Percentiles rank a stretch among this genome's conserved stretches.
These are phyloP conservation scores for Anabacerthia variegaticeps DNA, from an alignment of 2,797 vertebrate species.

Conservation along the genomic window DNA sequence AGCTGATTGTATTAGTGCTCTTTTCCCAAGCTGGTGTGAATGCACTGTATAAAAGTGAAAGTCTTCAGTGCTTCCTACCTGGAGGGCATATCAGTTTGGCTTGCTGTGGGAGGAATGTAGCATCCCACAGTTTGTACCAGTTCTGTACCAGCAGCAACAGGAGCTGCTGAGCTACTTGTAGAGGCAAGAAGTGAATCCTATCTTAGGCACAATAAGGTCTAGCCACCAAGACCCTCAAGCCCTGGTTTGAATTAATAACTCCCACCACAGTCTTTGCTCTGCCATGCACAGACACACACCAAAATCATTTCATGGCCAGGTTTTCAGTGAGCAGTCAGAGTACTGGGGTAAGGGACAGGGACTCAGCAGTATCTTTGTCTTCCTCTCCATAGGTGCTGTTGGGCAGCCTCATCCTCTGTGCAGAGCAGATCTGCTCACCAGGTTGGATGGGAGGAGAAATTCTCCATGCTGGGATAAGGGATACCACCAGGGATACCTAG, in stretches of 20 bases:
- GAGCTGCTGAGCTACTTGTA: neutral
- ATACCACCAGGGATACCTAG: fast-evolving
- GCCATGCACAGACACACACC: neutral
- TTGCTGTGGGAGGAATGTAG: neutral
- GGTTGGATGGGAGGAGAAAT: neutral
- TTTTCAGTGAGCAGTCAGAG: fast-evolving
- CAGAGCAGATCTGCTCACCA: neutral
- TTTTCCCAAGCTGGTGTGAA: neutral
- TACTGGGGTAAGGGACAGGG: neutral
- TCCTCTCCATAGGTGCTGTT: neutral
- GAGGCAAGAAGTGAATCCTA: neutral
- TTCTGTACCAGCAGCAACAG: neutral
- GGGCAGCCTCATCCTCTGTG: neutral
- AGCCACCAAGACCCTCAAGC: neutral
- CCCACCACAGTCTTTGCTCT: neutral
- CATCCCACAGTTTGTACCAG: neutral
- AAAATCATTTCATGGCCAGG: neutral
- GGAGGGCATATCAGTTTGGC: neutral
- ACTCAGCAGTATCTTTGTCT: neutral
- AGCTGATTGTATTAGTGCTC: neutral
- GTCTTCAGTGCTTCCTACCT: neutral
- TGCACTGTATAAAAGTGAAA: neutral
- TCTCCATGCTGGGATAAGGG: neutral
- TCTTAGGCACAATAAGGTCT: neutral
- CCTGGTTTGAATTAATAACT: neutral